Base-by-base conservation (phyloP, 2,113 vertebrate species). In the Chaetodon trifascialis region DNA sequence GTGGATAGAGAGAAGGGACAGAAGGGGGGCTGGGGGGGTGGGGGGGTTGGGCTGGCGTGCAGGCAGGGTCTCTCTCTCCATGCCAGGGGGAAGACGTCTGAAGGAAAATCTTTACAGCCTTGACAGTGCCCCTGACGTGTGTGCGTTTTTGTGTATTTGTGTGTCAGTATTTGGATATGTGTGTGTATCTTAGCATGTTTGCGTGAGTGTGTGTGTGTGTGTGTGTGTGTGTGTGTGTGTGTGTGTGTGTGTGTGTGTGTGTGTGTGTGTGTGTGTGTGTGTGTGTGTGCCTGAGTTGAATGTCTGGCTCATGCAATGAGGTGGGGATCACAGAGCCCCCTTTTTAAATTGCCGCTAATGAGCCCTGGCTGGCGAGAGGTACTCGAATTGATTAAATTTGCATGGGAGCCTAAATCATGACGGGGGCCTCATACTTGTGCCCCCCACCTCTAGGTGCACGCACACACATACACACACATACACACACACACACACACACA, bases 321-420 rank as follows among this genome's bases (percentile, higher is more conserved):
- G 90, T 93, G 88, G 91, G 92, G 93, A 94, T 95, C 95, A 93
- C 92, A 93, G 89, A 94, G 91, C 92, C 93, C 91, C 91, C 93
- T 93, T 92, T 93, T 95, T 93, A 95, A 95, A 95, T 95, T 95
- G 94, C 92, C 55, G 87, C 93, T 96, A 96, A 95, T 96, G 95
- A 96, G 95, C 91, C 94, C 93, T 94, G 93, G 94, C 92, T 94
- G 94, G 92, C 82, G 88, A 95, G 95, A 95, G 94, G 91, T 94
- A 95, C 95, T 96, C 87, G 89, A 95, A 96, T 94, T 96, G 95
- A 96, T 96, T 96, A 96, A 96, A 96, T 96, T 96, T 95, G 95
- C 95, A 96, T 96, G 91, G 93, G 88, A 94, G 94, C 89, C 94
- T 94, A 95, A 96, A 95, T 96, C 94, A 95, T 86, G 90, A 92